phyloP scores from a whole-genome alignment of 2,888 invertebrate genomes.

The Autographa gamma region DNA sequence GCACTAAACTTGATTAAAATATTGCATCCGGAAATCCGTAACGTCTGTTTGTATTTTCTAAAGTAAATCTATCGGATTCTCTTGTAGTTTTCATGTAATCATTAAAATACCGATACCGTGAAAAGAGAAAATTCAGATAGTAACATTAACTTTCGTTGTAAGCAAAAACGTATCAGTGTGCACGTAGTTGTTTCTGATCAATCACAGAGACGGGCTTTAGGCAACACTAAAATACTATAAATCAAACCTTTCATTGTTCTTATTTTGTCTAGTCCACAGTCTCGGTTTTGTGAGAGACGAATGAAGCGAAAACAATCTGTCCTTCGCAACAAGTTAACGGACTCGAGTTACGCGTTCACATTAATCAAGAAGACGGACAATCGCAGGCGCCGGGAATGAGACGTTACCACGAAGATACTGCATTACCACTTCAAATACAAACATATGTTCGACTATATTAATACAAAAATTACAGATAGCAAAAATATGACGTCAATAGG shows the following conservation, averaged over 20 bases:
- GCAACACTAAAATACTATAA: constrained; percentile 66
- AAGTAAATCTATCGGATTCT: constrained; percentile 20
- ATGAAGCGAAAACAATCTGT: constrained; percentile 66
- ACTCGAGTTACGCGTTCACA: constrained; percentile 69
- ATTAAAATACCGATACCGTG: not conserved
- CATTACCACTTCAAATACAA: constrained; percentile 31
- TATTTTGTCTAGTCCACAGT: constrained; percentile 62
- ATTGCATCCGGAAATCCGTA: constrained; percentile 22
- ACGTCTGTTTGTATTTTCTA: constrained; percentile 10
- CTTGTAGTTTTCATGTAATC: constrained; percentile 10
- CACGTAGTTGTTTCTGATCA: not conserved
- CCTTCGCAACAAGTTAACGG: constrained; percentile 79
- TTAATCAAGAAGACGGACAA: constrained; percentile 78
- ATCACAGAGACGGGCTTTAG: constrained; percentile 8
- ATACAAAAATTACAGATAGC: not conserved
- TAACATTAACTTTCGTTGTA: not conserved
- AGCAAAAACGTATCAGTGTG: not conserved
- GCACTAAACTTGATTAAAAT: constrained; percentile 56
- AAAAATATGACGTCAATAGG: not conserved
- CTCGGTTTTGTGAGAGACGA: constrained; percentile 65
- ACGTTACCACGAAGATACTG: constrained; percentile 48
- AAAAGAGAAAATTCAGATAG: not conserved
- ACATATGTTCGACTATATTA: not conserved
- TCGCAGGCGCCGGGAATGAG: constrained; percentile 65
- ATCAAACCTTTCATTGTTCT: constrained; percentile 71